Evolutionary conservation across 2,888 invertebrate species (phyloP).

Genomic region (Hirtodrosophila confusa): DNA sequence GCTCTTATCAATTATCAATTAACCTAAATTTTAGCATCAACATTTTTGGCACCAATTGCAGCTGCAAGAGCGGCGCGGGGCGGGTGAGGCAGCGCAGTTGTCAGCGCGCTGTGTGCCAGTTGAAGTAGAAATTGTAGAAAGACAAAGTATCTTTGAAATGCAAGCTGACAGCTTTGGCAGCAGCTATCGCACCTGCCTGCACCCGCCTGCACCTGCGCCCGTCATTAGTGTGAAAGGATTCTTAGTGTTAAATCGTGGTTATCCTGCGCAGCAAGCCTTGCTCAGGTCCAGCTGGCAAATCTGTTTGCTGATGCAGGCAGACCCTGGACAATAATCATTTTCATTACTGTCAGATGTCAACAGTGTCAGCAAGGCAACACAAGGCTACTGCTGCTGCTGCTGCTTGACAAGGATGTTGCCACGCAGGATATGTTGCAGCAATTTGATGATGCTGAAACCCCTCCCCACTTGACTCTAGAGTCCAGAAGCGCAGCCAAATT

Average conservation of each 20-base stretch:
- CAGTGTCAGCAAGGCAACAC: constrained; percentile 57
- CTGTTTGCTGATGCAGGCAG: constrained; percentile 34
- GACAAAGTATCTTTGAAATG: constrained; percentile 69
- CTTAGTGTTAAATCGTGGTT: constrained; percentile 49
- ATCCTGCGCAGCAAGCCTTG: constrained; percentile 3
- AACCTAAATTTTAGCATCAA: constrained; percentile 73
- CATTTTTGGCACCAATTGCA: constrained; percentile 72
- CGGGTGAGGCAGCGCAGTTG: constrained; percentile 12
- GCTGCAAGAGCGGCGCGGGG: constrained; percentile 13
- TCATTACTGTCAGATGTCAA: constrained; percentile 69
- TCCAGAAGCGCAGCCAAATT: constrained; percentile 49
- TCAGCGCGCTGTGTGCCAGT: constrained; percentile 49
- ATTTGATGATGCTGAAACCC: constrained; percentile 61
- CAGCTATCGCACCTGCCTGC: constrained; percentile 15
- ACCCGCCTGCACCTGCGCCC: constrained; percentile 5
- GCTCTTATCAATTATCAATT: constrained; percentile 80
- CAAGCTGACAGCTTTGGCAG: constrained; percentile 59
- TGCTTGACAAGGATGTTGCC: constrained; percentile 1
- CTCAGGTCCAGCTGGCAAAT: neutral
- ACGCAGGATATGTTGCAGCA: constrained; percentile 63
- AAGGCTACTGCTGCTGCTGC: constrained; percentile 12
- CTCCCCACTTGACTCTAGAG: neutral
- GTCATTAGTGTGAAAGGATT: constrained; percentile 69
- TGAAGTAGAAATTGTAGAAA: constrained; percentile 63
- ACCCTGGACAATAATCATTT: constrained; percentile 75